phyloP scores from a whole-genome alignment of 1,140 invertebrate species.

The Drosophila watanabei region DNA sequence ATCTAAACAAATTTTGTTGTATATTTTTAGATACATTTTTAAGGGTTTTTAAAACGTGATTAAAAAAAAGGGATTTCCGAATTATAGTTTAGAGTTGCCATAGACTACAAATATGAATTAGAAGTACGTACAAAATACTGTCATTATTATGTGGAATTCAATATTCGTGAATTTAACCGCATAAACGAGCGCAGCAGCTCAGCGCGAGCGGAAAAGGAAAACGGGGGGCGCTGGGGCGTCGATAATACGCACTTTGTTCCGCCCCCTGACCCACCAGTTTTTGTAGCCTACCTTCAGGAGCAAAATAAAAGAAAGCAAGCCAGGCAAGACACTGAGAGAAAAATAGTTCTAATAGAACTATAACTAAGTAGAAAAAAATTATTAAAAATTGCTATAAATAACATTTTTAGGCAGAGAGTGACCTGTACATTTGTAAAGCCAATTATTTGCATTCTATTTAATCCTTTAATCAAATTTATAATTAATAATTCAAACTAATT shows the following conservation, averaged over 20 bases:
- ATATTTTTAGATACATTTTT: too few relatives aligned
- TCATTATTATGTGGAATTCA: too few relatives aligned
- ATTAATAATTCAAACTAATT: not conserved
- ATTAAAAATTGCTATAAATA: not conserved
- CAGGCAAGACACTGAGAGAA: constrained; percentile 11
- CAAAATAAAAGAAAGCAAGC: constrained; percentile 13
- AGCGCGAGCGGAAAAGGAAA: constrained; percentile 6
- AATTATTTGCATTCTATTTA: too few relatives aligned
- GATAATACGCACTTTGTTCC: constrained; percentile 54
- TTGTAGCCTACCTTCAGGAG: constrained; percentile 38
- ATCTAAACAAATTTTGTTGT: too few relatives aligned
- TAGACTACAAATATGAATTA: too few relatives aligned
- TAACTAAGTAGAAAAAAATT: not conserved
- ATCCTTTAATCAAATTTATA: not conserved
- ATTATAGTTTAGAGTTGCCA: too few relatives aligned
- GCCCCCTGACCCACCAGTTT: constrained; percentile 8
- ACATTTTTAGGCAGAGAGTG: not conserved
- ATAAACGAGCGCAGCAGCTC: constrained; percentile 36
- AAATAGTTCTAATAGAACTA: not conserved
- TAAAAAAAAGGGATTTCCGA: too few relatives aligned
- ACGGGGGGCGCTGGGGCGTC: constrained; percentile 35
- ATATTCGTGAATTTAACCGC: not conserved
- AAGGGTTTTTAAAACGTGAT: too few relatives aligned
- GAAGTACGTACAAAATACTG: not conserved
- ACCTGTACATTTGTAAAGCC: too few relatives aligned